phyloP scores from a whole-genome alignment of 1,140 invertebrate species.

The Asobara japonica region DNA sequence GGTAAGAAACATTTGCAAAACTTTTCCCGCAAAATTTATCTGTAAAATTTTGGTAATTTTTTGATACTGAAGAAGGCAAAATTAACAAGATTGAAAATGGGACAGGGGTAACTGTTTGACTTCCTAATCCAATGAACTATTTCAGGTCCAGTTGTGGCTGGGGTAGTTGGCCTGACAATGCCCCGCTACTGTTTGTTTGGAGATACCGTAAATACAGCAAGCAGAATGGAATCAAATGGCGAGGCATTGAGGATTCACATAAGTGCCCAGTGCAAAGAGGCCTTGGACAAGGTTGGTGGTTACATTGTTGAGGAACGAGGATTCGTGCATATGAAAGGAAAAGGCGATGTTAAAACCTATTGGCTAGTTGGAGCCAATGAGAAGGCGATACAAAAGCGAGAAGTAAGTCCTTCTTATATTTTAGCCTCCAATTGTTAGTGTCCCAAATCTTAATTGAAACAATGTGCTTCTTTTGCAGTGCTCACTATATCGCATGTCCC shows the following conservation, averaged over 20 bases:
- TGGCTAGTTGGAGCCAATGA: conserved; percentile 90
- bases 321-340: conserved; percentile 89
- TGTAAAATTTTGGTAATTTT: background rate
- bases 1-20: conserved; percentile 67
- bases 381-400: conserved; percentile 82
- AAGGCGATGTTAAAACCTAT: conserved; percentile 85
- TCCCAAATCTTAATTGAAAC: too few relatives aligned
- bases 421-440: too few relatives aligned
- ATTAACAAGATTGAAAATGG: too few relatives aligned
- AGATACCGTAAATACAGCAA: conserved; percentile 92
- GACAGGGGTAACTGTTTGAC: too few relatives aligned
- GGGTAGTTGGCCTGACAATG: conserved; percentile 97
- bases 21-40: too few relatives aligned
- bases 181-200: conserved; percentile 95
- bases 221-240: conserved; percentile 94
- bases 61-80: background rate
- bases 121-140: too few relatives aligned
- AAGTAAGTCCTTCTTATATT: too few relatives aligned
- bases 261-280: conserved; percentile 82
- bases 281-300: conserved; percentile 87
- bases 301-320: conserved; percentile 88
- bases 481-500: too few relatives aligned
- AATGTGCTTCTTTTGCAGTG: too few relatives aligned
- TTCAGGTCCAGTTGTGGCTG: conserved; percentile 87
- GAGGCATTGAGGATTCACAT: conserved; percentile 92